Evolutionary conservation across 2,113 vertebrate species (phyloP).

Genomic region (Podilymbus podiceps): DNA sequence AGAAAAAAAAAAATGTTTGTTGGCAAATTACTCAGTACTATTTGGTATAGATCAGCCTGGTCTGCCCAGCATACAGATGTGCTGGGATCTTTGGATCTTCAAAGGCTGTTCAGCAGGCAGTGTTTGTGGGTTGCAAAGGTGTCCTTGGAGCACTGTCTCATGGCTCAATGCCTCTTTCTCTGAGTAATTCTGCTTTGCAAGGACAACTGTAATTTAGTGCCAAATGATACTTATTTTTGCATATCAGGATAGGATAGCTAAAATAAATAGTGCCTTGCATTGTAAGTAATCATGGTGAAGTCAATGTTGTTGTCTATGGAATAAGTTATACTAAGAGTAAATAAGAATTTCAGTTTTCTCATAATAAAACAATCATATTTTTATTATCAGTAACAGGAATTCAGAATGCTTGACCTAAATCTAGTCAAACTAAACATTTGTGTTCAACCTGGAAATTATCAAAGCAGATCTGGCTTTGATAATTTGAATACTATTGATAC

Average conservation of each 20-base stretch:
- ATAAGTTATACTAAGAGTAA: background rate
- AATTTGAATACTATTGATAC: background rate
- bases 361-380: background rate
- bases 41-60: background rate
- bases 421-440: background rate
- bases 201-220: background rate
- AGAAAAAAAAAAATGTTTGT: background rate
- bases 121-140: background rate
- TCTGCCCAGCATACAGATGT: background rate
- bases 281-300: background rate
- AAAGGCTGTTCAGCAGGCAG: background rate
- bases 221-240: background rate
- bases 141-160: background rate
- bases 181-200: background rate
- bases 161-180: background rate
- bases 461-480: background rate
- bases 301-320: background rate
- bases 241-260: background rate
- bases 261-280: background rate
- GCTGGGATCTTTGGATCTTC: background rate
- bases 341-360: background rate
- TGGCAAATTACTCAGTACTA: background rate
- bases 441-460: background rate
- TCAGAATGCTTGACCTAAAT: background rate
- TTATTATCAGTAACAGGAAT: background rate